phyloP scores from a whole-genome alignment of 92 coral and sea anemone species.

The Phymanthus crucifer region DNA sequence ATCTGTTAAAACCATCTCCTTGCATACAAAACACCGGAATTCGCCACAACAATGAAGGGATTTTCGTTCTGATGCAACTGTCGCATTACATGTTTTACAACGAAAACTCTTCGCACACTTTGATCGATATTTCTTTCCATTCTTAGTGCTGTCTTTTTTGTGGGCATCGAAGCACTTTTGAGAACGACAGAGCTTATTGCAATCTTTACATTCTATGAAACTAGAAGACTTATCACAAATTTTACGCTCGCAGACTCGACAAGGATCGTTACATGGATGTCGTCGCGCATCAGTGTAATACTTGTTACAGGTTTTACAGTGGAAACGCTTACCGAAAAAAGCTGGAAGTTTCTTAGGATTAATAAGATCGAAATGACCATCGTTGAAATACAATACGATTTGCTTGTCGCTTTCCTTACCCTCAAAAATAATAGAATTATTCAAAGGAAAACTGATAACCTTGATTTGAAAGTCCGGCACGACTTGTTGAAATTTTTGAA shows the following conservation, averaged over 20 bases:
- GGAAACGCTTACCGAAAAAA: conserved; percentile 18
- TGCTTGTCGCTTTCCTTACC: conserved; percentile 11
- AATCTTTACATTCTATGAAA: conserved; percentile 9
- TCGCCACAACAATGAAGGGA: conserved; percentile 13
- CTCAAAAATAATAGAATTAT: not conserved
- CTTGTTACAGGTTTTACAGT: conserved; percentile 15
- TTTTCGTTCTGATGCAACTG: conserved; percentile 8
- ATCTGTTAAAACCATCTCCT: conserved; percentile 1
- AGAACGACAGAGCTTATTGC: conserved; percentile 22
- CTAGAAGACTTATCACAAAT: not conserved
- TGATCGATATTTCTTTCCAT: conserved; percentile 11
- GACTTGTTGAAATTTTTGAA: conserved; percentile 10
- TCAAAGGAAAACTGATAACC: not conserved
- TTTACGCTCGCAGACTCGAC: conserved; percentile 33
- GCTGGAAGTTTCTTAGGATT: conserved; percentile 23
- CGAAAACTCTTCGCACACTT: conserved; percentile 15
- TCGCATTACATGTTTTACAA: not conserved
- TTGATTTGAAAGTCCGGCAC: conserved; percentile 5
- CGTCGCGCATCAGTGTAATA: conserved; percentile 13
- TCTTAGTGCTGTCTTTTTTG: conserved; percentile 15
- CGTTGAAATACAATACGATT: not conserved
- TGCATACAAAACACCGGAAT: conserved; percentile 4
- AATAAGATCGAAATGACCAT: conserved; percentile 30
- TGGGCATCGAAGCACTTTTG: conserved; percentile 27
- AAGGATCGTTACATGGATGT: conserved; percentile 28